These are phyloP conservation scores for Ageneiosus marmoratus DNA, from an alignment of 2,113 vertebrate species.

Conservation along the genomic window DNA sequence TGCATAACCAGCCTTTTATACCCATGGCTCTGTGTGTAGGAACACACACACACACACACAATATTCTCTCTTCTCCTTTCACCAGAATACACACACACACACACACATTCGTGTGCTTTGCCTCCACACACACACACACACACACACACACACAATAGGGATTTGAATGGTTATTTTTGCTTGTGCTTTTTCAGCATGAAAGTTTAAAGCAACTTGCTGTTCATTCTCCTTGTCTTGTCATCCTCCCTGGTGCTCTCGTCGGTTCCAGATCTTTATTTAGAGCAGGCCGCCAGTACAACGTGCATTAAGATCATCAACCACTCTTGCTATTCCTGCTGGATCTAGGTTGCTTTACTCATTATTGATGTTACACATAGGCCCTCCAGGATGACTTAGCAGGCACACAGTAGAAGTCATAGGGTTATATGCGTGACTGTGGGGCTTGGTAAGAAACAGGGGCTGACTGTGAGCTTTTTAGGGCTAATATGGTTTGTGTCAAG, in stretches of 20 bases:
- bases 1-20: conserved; percentile 1
- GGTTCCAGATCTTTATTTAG: conserved; percentile 68
- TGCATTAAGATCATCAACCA: conserved; percentile 51
- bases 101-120: conserved; percentile 36
- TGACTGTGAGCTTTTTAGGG: not conserved
- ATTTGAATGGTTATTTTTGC: conserved; percentile 64
- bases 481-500: not conserved
- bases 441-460: not conserved
- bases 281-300: conserved; percentile 56
- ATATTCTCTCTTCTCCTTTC: conserved; percentile 22
- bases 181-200: conserved; percentile 60
- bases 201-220: conserved; percentile 63
- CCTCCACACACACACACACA: not conserved
- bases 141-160: conserved; percentile 29
- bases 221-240: conserved; percentile 43
- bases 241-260: conserved; percentile 46
- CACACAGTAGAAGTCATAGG: conserved; percentile 31
- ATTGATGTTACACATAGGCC: conserved; percentile 46
- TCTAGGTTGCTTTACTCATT: conserved; percentile 64
- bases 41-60: conserved; percentile 18
- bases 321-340: conserved; percentile 57
- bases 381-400: conserved; percentile 20
- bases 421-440: conserved; percentile 7
- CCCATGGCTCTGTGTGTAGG: not conserved
- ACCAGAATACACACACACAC: conserved; percentile 10